A percentile compares a stretch with the other conserved stretches of the same genome.
Evolutionary conservation across 53 echinoderm and acorn worm genomes (phyloP).

Genomic region (Echinometra lucunter): DNA sequence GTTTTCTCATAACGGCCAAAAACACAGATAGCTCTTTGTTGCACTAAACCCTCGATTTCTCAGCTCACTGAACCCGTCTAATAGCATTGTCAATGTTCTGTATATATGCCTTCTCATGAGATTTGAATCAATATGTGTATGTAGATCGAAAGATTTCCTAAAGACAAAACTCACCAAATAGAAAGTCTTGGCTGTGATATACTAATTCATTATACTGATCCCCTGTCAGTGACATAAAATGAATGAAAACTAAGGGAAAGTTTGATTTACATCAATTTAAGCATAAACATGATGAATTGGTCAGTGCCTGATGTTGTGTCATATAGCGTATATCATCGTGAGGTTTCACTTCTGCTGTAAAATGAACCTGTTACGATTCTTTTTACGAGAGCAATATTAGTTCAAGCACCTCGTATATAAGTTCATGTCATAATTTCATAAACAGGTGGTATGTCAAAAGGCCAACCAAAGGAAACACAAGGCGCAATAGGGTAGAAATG

Average conservation of each 20-base stretch:
- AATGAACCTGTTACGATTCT: background rate
- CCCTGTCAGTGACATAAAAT: too few species aligned
- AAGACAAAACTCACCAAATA: too few species aligned
- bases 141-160: too few species aligned
- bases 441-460: slow-evolving; percentile 17
- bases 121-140: too few species aligned
- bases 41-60: too few species aligned
- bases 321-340: background rate
- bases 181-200: too few species aligned
- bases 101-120: too few species aligned
- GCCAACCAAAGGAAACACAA: slow-evolving; percentile 5
- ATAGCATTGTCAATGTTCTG: background rate
- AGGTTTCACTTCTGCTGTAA: background rate
- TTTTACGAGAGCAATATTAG: background rate
- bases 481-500: background rate
- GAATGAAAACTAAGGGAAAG: too few species aligned
- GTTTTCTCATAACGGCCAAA: too few species aligned
- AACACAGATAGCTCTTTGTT: too few species aligned
- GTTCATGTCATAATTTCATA: background rate
- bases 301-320: background rate
- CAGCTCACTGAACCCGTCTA: background rate
- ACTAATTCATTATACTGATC: too few species aligned
- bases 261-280: too few species aligned
- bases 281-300: background rate
- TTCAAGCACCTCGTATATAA: slow-evolving; percentile 26